These are phyloP conservation scores for Cataglyphis cursor DNA, from an alignment of 2,888 invertebrate genomes.

Conservation along the genomic window DNA sequence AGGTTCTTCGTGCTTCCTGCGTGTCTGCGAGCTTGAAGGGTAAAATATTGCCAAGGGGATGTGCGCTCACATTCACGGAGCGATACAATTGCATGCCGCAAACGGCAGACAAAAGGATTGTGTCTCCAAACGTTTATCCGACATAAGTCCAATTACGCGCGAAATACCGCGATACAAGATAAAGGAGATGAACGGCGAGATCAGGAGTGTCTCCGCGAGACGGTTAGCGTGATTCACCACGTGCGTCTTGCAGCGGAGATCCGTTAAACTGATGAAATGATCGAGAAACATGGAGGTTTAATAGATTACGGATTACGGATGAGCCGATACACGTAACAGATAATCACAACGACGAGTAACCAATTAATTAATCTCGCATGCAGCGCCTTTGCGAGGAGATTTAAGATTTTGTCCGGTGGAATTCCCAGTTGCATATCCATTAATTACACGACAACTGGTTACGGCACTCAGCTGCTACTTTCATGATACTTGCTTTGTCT, in stretches of 20 bases:
- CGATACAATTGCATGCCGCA: conserved; percentile 10
- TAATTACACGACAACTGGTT: conserved; percentile 52
- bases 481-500: conserved; percentile 49
- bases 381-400: background rate
- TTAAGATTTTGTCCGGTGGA: conserved; percentile 46
- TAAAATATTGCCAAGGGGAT: conserved; percentile 60
- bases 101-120: conserved; percentile 41
- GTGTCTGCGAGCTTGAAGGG: conserved; percentile 26
- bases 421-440: conserved; percentile 65
- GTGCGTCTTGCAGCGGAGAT: conserved; percentile 1
- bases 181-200: conserved; percentile 12
- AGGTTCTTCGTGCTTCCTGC: conserved; percentile 35
- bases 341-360: conserved; percentile 20
- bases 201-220: background rate
- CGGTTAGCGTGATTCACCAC: conserved; percentile 37
- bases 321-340: background rate
- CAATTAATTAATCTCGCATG: conserved; percentile 37
- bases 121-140: conserved; percentile 19
- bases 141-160: conserved; percentile 39
- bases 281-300: conserved; percentile 8
- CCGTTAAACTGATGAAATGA: conserved; percentile 32
- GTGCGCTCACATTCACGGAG: background rate
- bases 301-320: conserved; percentile 29
- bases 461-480: conserved; percentile 43
- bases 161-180: conserved; percentile 33